phyloP scores from a whole-genome alignment of 2,797 vertebrate species.

The Coendou prehensilis region DNA sequence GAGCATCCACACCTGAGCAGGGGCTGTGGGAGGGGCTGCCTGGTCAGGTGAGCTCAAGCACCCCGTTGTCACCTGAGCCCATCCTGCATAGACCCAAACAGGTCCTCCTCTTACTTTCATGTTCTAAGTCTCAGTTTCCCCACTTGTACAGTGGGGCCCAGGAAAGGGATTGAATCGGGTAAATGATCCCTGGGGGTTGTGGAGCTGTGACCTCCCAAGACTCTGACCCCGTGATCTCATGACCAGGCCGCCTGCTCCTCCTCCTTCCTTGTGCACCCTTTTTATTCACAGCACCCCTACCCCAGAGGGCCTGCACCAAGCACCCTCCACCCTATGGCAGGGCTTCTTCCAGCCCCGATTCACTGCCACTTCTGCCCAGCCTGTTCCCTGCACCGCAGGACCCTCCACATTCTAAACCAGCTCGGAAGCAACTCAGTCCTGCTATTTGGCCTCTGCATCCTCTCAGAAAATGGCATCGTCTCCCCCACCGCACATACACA shows the following conservation, averaged over 20 bases:
- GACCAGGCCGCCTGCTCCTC: conserved; percentile 57
- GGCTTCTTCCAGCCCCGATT: not conserved
- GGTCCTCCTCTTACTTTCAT: not conserved
- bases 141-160: not conserved
- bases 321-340: not conserved
- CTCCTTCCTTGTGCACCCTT: conserved; percentile 59
- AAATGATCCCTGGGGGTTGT: not conserved
- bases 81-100: not conserved
- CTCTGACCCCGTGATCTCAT: conserved; percentile 4
- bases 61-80: not conserved
- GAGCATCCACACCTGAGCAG: not conserved
- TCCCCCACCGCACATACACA: too few species aligned
- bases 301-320: not conserved
- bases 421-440: not conserved
- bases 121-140: not conserved
- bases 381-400: not conserved
- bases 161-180: not conserved
- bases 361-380: not conserved
- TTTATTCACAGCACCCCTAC: conserved; percentile 67
- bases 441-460: not conserved
- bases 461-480: not conserved
- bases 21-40: not conserved
- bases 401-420: not conserved
- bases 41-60: not conserved
- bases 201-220: conserved; percentile 59